These are phyloP conservation scores for Chironex yamaguchii DNA, from an alignment of 30 jellyfish, hydroid and myxozoan genomes.

Conservation along the genomic window DNA sequence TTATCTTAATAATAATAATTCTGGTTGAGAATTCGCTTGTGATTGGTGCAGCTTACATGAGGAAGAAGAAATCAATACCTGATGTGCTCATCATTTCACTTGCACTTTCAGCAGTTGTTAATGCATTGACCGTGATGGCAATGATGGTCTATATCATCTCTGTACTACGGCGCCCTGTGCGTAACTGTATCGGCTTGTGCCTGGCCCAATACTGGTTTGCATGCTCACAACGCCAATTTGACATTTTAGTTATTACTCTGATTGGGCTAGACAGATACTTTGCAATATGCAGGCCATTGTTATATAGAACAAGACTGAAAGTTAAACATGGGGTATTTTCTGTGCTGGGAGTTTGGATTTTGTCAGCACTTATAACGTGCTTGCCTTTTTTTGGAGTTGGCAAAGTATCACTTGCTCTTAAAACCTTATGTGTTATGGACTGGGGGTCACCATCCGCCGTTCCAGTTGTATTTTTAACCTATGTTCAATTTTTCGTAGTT, in stretches of 20 bases:
- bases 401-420: slow-evolving; percentile 22
- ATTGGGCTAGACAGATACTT: slow-evolving; percentile 58
- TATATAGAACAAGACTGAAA: slow-evolving; percentile 28
- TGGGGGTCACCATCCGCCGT: slow-evolving; percentile 65
- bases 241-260: slow-evolving; percentile 5
- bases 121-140: background rate
- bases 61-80: background rate
- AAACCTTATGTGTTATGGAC: slow-evolving; percentile 35
- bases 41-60: background rate
- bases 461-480: slow-evolving; percentile 57
- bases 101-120: background rate
- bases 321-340: slow-evolving; percentile 46
- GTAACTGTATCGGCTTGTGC: background rate
- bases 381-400: slow-evolving; percentile 68
- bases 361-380: slow-evolving; percentile 36
- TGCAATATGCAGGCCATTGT: slow-evolving; percentile 58
- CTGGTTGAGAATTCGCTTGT: background rate
- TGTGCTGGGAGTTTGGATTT: background rate
- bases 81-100: background rate
- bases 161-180: background rate
- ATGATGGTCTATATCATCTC: background rate
- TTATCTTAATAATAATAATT: no score
- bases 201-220: background rate
- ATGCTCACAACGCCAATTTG: background rate
- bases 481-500: slow-evolving; percentile 73